These are phyloP conservation scores for Microtus montanus DNA, from an alignment of 2,113 vertebrate genomes.

Conservation along the genomic window DNA sequence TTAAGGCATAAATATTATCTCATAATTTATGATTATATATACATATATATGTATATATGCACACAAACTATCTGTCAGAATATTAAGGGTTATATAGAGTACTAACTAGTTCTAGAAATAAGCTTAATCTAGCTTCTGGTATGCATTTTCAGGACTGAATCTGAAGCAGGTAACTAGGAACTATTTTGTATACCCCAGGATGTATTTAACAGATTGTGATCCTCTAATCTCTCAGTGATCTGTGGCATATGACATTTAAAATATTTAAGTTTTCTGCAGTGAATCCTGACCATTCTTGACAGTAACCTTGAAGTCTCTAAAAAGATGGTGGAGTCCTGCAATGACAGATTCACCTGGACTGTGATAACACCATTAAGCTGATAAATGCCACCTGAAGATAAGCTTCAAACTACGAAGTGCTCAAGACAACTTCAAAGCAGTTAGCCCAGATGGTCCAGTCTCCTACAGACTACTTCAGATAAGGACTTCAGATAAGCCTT, in stretches of 20 bases:
- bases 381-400: background rate
- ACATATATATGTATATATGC: no score
- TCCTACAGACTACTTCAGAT: background rate
- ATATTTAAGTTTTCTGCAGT: background rate
- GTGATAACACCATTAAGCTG: background rate
- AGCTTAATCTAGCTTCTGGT: no score
- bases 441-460: background rate
- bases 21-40: no score
- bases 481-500: background rate
- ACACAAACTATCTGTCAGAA: no score
- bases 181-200: no score
- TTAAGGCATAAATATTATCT: no score
- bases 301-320: background rate
- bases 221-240: no score
- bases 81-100: no score
- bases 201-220: no score
- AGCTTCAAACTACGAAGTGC: background rate
- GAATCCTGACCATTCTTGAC: background rate
- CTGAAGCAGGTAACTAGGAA: no score
- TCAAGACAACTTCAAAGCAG: background rate
- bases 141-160: no score
- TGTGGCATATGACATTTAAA: background rate
- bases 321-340: background rate
- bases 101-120: no score
- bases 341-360: background rate